phyloP scores from a whole-genome alignment of 2,113 vertebrate species.

The Mungos mungo region DNA sequence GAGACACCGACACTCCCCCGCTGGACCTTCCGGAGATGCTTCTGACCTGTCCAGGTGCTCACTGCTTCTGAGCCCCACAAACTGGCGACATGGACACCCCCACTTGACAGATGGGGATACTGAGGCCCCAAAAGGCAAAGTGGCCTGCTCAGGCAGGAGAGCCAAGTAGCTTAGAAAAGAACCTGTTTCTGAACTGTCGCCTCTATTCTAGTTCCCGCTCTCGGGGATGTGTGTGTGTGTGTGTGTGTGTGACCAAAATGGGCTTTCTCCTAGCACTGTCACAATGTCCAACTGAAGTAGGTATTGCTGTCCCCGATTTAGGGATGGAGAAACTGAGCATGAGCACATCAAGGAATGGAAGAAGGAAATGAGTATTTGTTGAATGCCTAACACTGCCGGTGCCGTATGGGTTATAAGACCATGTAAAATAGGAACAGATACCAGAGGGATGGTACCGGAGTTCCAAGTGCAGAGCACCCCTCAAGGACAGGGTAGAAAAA shows the following conservation, averaged over 20 bases:
- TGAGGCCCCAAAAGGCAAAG: neutral
- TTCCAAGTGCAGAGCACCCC: neutral
- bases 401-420: too few relatives aligned
- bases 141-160: neutral
- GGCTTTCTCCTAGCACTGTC: neutral
- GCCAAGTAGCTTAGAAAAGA: neutral
- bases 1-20: neutral
- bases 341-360: neutral
- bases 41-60: neutral
- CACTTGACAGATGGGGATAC: neutral
- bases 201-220: neutral
- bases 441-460: too few relatives aligned
- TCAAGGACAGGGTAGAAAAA: neutral
- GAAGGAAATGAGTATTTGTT: neutral
- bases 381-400: neutral
- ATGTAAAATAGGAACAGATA: neutral
- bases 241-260: too few relatives aligned
- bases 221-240: too few relatives aligned
- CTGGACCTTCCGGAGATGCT: neutral
- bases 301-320: neutral
- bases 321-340: neutral
- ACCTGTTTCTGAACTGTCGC: neutral
- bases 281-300: neutral
- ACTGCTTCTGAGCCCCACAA: neutral
- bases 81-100: neutral